Base-by-base conservation (phyloP, 2,113 vertebrate genomes). In the Cyprinodon variegatus region DNA sequence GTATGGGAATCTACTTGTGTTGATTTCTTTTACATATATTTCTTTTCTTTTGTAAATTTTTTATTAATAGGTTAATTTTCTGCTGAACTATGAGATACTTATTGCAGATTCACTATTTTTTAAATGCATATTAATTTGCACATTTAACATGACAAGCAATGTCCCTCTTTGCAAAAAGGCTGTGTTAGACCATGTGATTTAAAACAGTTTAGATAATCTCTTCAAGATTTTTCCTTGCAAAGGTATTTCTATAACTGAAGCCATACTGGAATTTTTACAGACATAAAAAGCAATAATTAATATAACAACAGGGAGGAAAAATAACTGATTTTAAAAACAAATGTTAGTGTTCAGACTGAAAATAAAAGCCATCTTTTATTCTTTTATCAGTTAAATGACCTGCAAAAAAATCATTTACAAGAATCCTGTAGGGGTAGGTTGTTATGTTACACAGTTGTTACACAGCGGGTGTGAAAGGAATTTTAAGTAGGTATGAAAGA, bases 311-410 rank as follows among this genome's bases (percentile, higher is more conserved):
- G 39, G 41, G 10, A 57, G 59, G 20, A 41, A 29, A 70, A 79
- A 61, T 11, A 57, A 59, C 9, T 40, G 14, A 64, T 36, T 46
- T 64, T 38, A 46, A 68, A 1, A 67, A 70, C 37, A 69, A 50
- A 79, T 69, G 74, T 74, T 43, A 20, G 65, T 60, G 41, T 38
- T 59, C 71, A 61, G 43, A 72, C 59, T 13, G 72, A 61, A 65
- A 75, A 41, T 65, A 40, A 46, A 76, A 61, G 11, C 22, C 70
- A 71, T 76, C 59, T 60, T 61, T 82, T 66, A 59, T 63, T 76
- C 59, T 60, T 61, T 82, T 66, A 59, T 63, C 29, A 22, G 72
- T 78, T 81, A 78, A 76, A 81, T 76, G 70, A 76, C 43, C 74
- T 75, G 72, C 29, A 29, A 29, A 15, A 75, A 77, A 68, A 37